Conservation (phyloP, 2,888 invertebrate species). For the Scelioninae gen. 1 region DNA sequence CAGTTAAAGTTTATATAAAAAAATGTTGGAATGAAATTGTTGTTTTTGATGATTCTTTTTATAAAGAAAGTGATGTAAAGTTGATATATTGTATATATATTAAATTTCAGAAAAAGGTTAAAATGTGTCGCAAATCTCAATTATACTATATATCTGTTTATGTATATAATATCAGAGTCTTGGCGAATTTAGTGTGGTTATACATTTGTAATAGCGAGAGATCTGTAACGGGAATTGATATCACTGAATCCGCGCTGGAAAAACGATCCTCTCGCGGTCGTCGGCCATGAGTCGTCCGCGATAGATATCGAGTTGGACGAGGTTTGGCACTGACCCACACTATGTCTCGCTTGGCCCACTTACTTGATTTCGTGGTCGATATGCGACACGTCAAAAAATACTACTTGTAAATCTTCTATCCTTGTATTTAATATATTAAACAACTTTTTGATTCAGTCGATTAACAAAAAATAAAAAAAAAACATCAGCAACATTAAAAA, state of each 20-base stretch:
- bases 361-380: slow-evolving; percentile 68
- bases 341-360: slow-evolving; percentile 78
- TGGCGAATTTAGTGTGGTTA: slow-evolving; percentile 19
- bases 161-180: slow-evolving; percentile 15
- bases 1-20: too few species aligned
- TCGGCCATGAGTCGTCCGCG: slow-evolving; percentile 64
- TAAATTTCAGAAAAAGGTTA: background rate
- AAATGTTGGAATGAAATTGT: too few species aligned
- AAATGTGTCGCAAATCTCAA: background rate
- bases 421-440: background rate
- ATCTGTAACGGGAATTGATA: slow-evolving; percentile 48
- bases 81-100: too few species aligned
- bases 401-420: slow-evolving; percentile 46
- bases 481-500: too few species aligned
- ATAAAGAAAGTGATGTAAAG: too few species aligned
- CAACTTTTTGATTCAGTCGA: too few species aligned
- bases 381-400: slow-evolving; percentile 44
- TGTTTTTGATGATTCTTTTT: too few species aligned
- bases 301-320: slow-evolving; percentile 73
- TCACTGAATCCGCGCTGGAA: slow-evolving; percentile 27
- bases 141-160: background rate
- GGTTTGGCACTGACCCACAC: slow-evolving; percentile 82
- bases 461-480: too few species aligned
- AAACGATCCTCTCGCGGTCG: slow-evolving; percentile 65
- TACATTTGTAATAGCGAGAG: slow-evolving; percentile 17